Evolutionary conservation across 2,888 invertebrate species (phyloP).

Genomic region (Tillus elongatus): DNA sequence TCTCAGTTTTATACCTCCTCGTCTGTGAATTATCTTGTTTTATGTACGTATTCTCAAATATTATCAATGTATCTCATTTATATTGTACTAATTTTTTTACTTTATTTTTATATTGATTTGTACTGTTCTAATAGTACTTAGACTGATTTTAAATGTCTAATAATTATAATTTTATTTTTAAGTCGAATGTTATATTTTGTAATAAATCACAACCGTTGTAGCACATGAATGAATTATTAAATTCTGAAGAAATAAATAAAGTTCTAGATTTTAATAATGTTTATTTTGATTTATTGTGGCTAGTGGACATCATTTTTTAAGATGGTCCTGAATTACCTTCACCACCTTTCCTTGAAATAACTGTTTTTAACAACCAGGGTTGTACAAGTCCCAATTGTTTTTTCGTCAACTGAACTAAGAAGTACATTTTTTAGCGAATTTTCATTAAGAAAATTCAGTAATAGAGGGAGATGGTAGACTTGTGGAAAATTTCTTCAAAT

Average conservation of each 20-base stretch:
- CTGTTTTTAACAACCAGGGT: too few species aligned
- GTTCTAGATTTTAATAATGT: conserved; percentile 32
- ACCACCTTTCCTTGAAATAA: too few species aligned
- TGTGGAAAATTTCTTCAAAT: too few species aligned
- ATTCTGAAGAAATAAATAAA: conserved; percentile 28
- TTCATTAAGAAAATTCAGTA: too few species aligned
- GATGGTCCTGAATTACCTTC: too few species aligned
- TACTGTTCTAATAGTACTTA: conserved; percentile 19
- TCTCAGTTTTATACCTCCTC: conserved; percentile 6
- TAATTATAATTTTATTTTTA: conserved; percentile 27
- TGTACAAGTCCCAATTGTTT: too few species aligned
- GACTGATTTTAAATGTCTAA: conserved; percentile 26
- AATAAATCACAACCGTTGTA: conserved; percentile 39
- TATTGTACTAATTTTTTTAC: conserved; percentile 13
- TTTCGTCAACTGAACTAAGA: too few species aligned
- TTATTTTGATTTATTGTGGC: conserved; percentile 9
- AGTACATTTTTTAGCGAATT: too few species aligned
- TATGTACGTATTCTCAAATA: conserved; percentile 1
- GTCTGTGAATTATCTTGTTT: too few species aligned
- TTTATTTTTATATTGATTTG: conserved; percentile 12
- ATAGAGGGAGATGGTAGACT: too few species aligned
- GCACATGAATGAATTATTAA: conserved; percentile 37
- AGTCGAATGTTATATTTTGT: conserved; percentile 34
- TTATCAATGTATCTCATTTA: conserved; percentile 18
- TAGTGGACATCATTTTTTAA: too few species aligned